Percentiles rank a stretch among this genome's conserved stretches.
Conservation (phyloP, 1,140 invertebrate species). For the Hycleus cichorii region DNA sequence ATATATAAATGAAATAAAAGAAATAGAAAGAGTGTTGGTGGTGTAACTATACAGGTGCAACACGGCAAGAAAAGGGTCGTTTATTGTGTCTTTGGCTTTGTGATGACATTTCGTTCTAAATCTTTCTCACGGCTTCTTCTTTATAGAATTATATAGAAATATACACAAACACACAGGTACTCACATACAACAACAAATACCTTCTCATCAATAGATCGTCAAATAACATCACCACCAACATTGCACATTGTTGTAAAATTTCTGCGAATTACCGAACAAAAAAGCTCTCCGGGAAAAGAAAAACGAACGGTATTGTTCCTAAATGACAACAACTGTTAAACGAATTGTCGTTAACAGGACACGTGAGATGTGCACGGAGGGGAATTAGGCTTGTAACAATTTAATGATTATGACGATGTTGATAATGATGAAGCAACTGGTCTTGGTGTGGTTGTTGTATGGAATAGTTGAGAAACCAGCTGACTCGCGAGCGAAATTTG, state of each 20-base stretch:
- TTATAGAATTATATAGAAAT: background rate
- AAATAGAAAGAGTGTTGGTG: no score
- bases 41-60: no score
- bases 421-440: background rate
- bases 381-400: background rate
- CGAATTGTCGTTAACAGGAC: no score
- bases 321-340: no score
- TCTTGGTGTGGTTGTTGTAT: background rate
- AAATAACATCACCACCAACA: background rate
- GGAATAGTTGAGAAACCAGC: background rate
- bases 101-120: conserved; percentile 2
- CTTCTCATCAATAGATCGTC: background rate
- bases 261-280: conserved; percentile 6
- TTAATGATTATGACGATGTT: background rate
- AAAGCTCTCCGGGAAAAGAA: background rate
- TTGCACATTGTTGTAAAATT: conserved; percentile 2
- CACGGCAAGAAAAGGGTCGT: no score
- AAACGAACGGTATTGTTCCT: background rate
- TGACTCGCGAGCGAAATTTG: conserved; percentile 6
- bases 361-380: no score
- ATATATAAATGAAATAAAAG: no score
- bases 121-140: conserved; percentile 10
- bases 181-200: no score
- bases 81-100: background rate
- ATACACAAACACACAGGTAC: no score